phyloP scores from a whole-genome alignment of 2,888 invertebrate genomes.

The Blastobasis adustella region DNA sequence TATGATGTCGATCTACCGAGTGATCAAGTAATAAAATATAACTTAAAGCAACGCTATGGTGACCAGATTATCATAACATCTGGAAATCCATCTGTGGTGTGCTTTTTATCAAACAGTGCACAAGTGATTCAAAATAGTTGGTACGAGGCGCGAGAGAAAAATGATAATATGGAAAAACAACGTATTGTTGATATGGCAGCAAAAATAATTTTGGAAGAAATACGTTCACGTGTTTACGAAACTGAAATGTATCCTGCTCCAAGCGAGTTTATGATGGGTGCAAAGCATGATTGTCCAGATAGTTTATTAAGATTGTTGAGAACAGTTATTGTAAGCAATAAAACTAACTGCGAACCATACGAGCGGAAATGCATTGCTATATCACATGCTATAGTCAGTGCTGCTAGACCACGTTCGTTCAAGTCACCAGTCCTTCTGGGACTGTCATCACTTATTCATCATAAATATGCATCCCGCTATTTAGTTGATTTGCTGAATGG shows the following conservation, averaged over 20 bases:
- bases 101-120: no score
- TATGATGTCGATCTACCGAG: no score
- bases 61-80: no score
- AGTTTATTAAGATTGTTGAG: background rate
- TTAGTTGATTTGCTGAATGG: constrained; percentile 7
- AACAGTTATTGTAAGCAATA: background rate
- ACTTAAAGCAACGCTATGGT: no score
- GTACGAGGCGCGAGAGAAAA: background rate
- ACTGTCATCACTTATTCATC: constrained; percentile 4
- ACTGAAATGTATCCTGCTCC: background rate
- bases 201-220: background rate
- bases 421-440: constrained; percentile 11
- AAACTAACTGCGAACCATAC: background rate
- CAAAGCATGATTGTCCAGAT: background rate
- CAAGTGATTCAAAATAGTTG: no score
- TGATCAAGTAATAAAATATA: no score
- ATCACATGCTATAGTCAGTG: constrained; percentile 29
- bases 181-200: background rate
- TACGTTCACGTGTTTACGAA: background rate
- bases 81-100: no score
- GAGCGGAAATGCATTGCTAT: background rate
- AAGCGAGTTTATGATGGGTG: background rate
- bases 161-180: background rate
- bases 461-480: constrained; percentile 6
- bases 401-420: constrained; percentile 22